Evolutionary conservation across 2,113 vertebrate species (phyloP).

Genomic region (Symphodus melops): DNA sequence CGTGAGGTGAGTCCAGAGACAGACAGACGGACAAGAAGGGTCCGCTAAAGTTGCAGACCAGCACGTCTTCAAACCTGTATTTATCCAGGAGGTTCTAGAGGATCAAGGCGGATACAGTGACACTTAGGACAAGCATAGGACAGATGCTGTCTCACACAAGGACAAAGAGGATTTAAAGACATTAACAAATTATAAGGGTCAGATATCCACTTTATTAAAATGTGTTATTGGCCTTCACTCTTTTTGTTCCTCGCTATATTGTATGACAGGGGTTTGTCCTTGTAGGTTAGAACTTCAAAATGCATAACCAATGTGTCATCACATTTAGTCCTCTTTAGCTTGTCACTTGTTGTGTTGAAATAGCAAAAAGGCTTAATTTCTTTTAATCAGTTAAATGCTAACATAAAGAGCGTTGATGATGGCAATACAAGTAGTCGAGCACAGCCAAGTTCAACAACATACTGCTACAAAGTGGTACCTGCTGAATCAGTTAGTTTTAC

Average conservation of each 20-base stretch:
- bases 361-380: no score
- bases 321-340: no score
- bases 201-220: constrained; percentile 62
- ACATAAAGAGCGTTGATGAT: no score
- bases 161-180: constrained; percentile 70
- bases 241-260: constrained; percentile 6
- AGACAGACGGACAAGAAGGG: constrained; percentile 60
- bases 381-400: no score
- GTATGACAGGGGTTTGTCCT: neutral
- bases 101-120: constrained; percentile 79
- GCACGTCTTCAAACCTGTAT: constrained; percentile 66
- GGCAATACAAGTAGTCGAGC: no score
- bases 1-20: constrained; percentile 43
- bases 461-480: no score
- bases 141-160: constrained; percentile 70
- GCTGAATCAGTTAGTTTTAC: no score
- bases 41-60: constrained; percentile 68
- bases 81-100: constrained; percentile 74
- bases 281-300: neutral
- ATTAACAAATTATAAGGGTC: constrained; percentile 52
- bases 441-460: no score
- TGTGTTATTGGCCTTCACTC: constrained; percentile 4
- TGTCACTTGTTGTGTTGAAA: no score
- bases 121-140: constrained; percentile 61
- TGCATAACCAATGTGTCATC: neutral